Conservation (phyloP, 2,888 invertebrate species). For the Drosophila melanosoma region DNA sequence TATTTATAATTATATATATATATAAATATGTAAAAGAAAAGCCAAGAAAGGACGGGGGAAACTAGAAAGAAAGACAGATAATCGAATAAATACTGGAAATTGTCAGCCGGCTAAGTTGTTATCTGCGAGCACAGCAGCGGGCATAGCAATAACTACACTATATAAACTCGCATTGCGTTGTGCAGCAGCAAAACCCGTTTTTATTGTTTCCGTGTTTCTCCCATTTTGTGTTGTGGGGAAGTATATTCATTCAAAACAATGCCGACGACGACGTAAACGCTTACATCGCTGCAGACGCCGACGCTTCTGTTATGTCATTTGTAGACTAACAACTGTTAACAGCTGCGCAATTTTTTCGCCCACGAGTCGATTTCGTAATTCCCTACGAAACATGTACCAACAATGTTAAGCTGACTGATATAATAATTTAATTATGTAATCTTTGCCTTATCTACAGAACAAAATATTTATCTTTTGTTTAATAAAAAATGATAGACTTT, state of each 20-base stretch:
- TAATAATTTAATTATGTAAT: too few relatives aligned
- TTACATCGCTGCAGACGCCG: slow-evolving; percentile 2
- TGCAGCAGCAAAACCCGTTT: neutral
- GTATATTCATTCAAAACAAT: slow-evolving; percentile 22
- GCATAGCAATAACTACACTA: neutral
- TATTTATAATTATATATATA: neutral
- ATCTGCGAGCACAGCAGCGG: slow-evolving; percentile 8
- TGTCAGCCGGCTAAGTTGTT: slow-evolving; percentile 1
- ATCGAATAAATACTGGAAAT: neutral
- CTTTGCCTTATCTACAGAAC: too few relatives aligned
- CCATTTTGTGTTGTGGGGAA: slow-evolving; percentile 13
- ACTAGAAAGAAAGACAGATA: slow-evolving; percentile 10
- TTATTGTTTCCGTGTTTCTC: neutral
- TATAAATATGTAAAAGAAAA: neutral
- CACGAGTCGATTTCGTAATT: neutral
- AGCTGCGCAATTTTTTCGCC: neutral
- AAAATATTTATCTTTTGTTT: neutral
- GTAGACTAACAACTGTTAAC: slow-evolving; percentile 5
- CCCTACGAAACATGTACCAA: slow-evolving; percentile 10
- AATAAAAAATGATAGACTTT: too few relatives aligned
- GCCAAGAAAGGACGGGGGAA: neutral
- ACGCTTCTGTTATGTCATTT: slow-evolving; percentile 46
- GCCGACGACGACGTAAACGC: neutral
- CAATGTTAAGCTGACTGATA: too few relatives aligned
- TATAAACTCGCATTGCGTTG: neutral